Percentiles rank a stretch among this genome's conserved stretches.
Conservation (phyloP, 2,797 vertebrate species). For the Alexandromys oeconomus region DNA sequence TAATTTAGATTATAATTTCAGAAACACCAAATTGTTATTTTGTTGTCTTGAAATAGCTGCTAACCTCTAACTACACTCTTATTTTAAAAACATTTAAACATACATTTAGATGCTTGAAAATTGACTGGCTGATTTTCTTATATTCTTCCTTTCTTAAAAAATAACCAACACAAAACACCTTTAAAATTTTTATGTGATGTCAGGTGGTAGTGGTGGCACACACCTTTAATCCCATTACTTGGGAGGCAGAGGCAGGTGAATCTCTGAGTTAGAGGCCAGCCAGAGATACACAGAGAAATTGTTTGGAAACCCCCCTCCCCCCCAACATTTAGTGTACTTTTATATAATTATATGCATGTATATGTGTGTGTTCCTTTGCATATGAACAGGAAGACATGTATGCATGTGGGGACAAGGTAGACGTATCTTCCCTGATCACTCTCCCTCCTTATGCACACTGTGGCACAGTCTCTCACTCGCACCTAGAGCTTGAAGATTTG, state of each 20-base stretch:
- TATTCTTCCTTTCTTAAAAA: not conserved
- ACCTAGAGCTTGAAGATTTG: not conserved
- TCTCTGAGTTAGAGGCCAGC: not conserved
- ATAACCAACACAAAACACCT: slow-evolving; percentile 25
- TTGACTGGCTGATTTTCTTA: not conserved
- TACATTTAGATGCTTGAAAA: not conserved
- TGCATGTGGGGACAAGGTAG: not conserved
- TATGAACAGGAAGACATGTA: not conserved
- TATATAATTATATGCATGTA: not conserved
- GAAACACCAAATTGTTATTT: slow-evolving; percentile 45
- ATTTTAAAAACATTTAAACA: slow-evolving; percentile 54
- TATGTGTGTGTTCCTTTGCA: not conserved
- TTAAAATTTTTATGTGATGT: not conserved
- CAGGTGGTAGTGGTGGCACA: not conserved
- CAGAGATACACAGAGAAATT: not conserved
- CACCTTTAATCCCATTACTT: not conserved
- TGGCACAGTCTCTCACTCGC: not conserved
- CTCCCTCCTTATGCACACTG: not conserved
- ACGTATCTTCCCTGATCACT: not conserved
- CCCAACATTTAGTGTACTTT: not conserved
- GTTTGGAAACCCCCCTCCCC: not conserved
- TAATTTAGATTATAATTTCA: slow-evolving; percentile 56
- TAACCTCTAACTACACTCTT: slow-evolving; percentile 41
- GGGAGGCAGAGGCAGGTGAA: not conserved
- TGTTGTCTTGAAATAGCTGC: slow-evolving; percentile 3